Base-by-base conservation (phyloP, 2,797 vertebrate species). In the Otus scops region DNA sequence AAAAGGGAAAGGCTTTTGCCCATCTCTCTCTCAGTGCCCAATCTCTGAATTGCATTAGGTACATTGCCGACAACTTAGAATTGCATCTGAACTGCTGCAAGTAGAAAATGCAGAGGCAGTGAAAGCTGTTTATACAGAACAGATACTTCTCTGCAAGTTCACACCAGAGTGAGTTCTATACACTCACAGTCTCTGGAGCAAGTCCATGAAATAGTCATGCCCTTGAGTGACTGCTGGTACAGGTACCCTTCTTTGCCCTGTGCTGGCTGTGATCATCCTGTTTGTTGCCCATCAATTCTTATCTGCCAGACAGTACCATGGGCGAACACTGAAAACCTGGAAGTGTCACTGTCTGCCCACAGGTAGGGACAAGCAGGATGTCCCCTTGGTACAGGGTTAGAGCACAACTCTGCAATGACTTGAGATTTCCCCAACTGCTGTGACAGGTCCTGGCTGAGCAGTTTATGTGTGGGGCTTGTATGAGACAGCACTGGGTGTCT, bases 61-160 rank as follows among this genome's bases (percentile, higher is more conserved):
- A 65, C 17, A 6, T 34, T 77, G 63, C 67, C 77, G 83, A 74
- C 45, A 92, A 53, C 32, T 70, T 74, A 64, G 67, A 95, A 90
- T 34, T 92, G 41, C 13, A 18, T 73, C 59, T 76, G 32, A 94
- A 91, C 91, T 28, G 30, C 24, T 67, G 45, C 51, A 71, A 92
- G 59, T 22, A 79, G 77, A 73, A 79, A 92, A 70, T 13, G 24
- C 54, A 75, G 54, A 7, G 13, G 43, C 0, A 1, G 28, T 88
- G 85, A 90, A 88, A 92, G 59, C 39, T 90, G 67, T 75, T 95
- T 89, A 63, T 59, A 63, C 18, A 41, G 69, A 90, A 30, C 57
- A 93, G 69, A 88, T 20, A 34, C n/a, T 70, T 83, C 43, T 60
- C 63, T 69, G 34, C 54, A 88, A 71, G 67, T 89, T 91, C 71